Evolutionary conservation across 2,888 invertebrate species (phyloP).

Genomic region (Rhamnusium bicolor): DNA sequence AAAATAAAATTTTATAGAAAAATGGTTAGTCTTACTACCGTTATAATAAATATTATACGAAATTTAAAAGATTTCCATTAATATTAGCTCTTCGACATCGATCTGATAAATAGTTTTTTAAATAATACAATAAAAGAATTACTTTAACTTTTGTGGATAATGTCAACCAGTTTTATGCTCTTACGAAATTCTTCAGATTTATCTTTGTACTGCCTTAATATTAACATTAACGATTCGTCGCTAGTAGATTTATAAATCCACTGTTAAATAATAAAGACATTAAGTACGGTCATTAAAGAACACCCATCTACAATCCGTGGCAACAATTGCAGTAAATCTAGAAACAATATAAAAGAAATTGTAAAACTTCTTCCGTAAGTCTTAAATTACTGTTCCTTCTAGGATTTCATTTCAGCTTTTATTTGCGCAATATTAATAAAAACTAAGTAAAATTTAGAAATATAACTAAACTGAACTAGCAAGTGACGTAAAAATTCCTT

Average conservation of each 20-base stretch:
- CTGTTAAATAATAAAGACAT: neutral
- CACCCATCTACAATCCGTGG: conserved; percentile 14
- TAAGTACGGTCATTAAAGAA: neutral
- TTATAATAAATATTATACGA: too few relatives aligned
- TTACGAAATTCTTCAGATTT: neutral
- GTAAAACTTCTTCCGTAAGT: conserved; percentile 34
- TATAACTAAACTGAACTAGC: conserved; percentile 31
- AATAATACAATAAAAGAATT: too few relatives aligned
- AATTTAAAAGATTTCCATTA: too few relatives aligned
- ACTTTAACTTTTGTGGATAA: too few relatives aligned
- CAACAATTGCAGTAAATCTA: conserved; percentile 30
- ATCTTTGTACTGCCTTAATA: neutral
- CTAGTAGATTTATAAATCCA: neutral
- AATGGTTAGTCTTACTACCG: too few relatives aligned
- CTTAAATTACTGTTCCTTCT: conserved; percentile 31
- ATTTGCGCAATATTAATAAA: conserved; percentile 35
- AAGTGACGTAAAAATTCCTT: conserved; percentile 31
- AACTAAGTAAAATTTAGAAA: conserved; percentile 28
- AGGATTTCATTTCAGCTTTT: conserved; percentile 32
- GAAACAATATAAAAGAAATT: conserved; percentile 32
- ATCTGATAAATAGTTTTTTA: too few relatives aligned
- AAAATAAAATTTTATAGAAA: too few relatives aligned
- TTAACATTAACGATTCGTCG: neutral
- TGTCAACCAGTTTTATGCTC: neutral
- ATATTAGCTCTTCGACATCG: too few relatives aligned